These are phyloP conservation scores for Stichodactyla mertensii DNA, from an alignment of 64 coral and sea anemone species.

Conservation along the genomic window DNA sequence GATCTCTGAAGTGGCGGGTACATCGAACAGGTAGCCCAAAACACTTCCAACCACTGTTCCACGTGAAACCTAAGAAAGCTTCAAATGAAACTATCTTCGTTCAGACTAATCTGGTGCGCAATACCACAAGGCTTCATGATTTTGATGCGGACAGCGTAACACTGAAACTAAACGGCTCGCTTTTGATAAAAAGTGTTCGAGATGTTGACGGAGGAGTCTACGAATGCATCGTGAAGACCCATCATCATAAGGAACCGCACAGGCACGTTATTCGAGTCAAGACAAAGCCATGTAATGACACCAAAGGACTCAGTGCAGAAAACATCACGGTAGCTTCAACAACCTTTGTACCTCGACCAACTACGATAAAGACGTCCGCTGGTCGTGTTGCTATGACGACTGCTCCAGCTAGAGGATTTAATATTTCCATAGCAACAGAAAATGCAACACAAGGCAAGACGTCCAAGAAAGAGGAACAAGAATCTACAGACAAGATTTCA, in stretches of 20 bases:
- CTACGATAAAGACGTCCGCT: not conserved
- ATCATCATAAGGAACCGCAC: not conserved
- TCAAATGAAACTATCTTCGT: not conserved
- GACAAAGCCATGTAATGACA: not conserved
- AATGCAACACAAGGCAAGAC: not conserved
- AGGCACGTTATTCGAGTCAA: not conserved
- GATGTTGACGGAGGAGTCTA: not conserved
- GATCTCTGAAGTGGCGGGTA: not conserved
- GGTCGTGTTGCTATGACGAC: constrained; percentile 1
- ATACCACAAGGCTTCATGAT: not conserved
- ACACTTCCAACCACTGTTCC: not conserved
- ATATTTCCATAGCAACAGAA: not conserved
- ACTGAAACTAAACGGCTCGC: not conserved
- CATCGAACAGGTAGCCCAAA: not conserved
- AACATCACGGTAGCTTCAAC: not conserved
- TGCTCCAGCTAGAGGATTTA: not conserved
- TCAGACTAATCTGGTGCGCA: not conserved
- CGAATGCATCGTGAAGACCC: not conserved
- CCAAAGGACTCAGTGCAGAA: not conserved
- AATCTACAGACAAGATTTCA: not conserved
- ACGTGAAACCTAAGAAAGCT: not conserved
- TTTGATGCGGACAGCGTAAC: not conserved
- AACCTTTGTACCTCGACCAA: not conserved
- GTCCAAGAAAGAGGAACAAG: not conserved
- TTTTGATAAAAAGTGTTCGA: not conserved